Percentiles rank a stretch among this genome's conserved stretches.
Conservation (phyloP, 2,888 invertebrate species). For the Hyposoter dolosus region DNA sequence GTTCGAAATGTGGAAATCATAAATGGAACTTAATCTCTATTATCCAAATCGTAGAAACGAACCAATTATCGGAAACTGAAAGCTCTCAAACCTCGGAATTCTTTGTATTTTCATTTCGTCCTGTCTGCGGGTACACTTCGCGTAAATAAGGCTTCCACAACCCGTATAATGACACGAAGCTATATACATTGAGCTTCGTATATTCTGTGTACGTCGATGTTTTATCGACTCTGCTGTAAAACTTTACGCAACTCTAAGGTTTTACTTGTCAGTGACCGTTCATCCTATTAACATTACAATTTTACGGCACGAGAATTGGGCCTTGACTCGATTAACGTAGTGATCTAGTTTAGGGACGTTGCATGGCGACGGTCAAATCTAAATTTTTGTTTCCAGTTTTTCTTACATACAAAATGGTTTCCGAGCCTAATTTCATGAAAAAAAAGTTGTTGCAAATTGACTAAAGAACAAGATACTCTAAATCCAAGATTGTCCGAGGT, state of each 20-base stretch:
- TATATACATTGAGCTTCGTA: slow-evolving; percentile 33
- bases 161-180: slow-evolving; percentile 63
- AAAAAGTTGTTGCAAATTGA: too few relatives aligned
- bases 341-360: too few relatives aligned
- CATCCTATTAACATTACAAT: slow-evolving; percentile 61
- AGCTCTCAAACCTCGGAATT: neutral
- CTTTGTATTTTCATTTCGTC: neutral
- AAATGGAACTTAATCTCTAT: neutral
- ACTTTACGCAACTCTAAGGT: slow-evolving; percentile 63
- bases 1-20: neutral
- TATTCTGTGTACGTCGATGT: slow-evolving; percentile 41
- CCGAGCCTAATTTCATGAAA: too few relatives aligned
- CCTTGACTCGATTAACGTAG: slow-evolving; percentile 30
- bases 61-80: neutral
- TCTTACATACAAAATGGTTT: too few relatives aligned
- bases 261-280: slow-evolving; percentile 63
- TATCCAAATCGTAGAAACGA: neutral
- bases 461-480: too few relatives aligned
- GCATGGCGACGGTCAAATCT: too few relatives aligned
- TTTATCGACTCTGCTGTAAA: slow-evolving; percentile 54
- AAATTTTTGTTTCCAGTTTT: too few relatives aligned
- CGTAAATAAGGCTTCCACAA: slow-evolving; percentile 62
- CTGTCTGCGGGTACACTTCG: slow-evolving; percentile 1
- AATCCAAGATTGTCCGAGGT: too few relatives aligned
- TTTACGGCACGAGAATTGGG: slow-evolving; percentile 24